A percentile compares a stretch with the other conserved stretches of the same genome.
Evolutionary conservation across 2,113 vertebrate genomes (phyloP).

Genomic region (Silurus meridionalis): DNA sequence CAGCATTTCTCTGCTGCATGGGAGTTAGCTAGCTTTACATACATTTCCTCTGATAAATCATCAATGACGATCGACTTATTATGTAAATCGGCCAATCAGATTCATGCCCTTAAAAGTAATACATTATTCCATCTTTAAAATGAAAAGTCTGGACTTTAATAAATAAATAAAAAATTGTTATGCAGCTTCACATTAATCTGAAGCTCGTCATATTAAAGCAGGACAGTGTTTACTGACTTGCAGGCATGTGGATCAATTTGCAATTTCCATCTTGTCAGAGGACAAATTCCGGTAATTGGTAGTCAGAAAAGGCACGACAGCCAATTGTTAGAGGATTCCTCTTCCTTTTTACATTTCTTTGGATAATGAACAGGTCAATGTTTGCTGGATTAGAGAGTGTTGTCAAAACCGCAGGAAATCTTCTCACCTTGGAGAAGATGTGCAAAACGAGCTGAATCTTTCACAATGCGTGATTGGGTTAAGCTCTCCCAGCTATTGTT

Average conservation of each 20-base stretch:
- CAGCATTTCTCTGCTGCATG: not conserved
- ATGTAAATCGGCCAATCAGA: not conserved
- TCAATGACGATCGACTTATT: not conserved
- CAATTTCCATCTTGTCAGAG: not conserved
- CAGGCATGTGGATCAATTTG: not conserved
- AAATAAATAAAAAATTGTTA: not conserved
- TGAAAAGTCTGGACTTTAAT: no score
- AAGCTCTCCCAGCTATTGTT: conserved; percentile 32
- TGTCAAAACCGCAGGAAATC: not conserved
- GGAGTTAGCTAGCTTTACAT: not conserved
- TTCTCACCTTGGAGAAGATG: conserved; percentile 8
- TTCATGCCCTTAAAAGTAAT: not conserved
- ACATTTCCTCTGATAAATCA: not conserved
- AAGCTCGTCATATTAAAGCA: not conserved
- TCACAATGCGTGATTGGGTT: not conserved
- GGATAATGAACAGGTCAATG: not conserved
- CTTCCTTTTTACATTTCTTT: not conserved
- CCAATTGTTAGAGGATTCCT: not conserved
- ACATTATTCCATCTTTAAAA: not conserved
- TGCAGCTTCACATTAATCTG: not conserved
- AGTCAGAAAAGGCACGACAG: not conserved
- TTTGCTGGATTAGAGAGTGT: not conserved
- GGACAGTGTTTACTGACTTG: not conserved
- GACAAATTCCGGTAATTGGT: conserved; percentile 6
- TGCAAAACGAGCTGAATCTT: not conserved